phyloP scores from a whole-genome alignment of 2,113 vertebrate species.

The Dasypus novemcinctus region DNA sequence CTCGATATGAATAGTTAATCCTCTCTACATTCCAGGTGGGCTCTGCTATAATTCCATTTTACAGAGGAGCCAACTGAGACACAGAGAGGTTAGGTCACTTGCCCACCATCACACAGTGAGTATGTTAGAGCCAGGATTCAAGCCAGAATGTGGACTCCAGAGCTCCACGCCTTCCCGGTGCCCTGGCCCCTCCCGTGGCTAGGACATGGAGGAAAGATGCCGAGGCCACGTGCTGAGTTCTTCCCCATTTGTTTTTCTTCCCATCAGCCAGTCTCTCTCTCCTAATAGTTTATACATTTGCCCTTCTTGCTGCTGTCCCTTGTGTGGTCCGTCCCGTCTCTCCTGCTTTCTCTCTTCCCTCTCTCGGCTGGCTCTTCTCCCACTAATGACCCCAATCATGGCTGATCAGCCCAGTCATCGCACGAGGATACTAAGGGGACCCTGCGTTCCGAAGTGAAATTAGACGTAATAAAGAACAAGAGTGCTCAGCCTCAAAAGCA shows the following conservation, averaged over 20 bases:
- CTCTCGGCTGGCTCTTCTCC: background rate
- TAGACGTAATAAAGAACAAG: background rate
- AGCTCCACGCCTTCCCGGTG: background rate
- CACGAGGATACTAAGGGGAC: background rate
- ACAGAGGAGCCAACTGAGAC: background rate
- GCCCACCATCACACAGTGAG: background rate
- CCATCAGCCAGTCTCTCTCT: background rate
- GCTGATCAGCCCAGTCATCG: background rate
- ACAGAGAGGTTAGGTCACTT: background rate
- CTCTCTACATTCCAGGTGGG: background rate
- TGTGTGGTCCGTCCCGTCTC: background rate
- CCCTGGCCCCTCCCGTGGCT: background rate
- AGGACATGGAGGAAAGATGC: background rate
- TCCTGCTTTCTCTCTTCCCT: no score
- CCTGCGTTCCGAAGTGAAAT: background rate
- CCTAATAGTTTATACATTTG: accelerated
- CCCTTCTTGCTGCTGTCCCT: accelerated
- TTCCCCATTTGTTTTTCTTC: background rate
- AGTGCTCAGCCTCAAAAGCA: slow-evolving; percentile 28
- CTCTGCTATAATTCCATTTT: background rate
- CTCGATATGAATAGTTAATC: background rate
- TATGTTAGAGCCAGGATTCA: background rate
- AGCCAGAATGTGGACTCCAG: background rate
- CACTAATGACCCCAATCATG: background rate
- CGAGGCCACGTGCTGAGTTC: background rate